Conservation (phyloP, 1,140 invertebrate genomes). For the Rhagoletis pomonella region DNA sequence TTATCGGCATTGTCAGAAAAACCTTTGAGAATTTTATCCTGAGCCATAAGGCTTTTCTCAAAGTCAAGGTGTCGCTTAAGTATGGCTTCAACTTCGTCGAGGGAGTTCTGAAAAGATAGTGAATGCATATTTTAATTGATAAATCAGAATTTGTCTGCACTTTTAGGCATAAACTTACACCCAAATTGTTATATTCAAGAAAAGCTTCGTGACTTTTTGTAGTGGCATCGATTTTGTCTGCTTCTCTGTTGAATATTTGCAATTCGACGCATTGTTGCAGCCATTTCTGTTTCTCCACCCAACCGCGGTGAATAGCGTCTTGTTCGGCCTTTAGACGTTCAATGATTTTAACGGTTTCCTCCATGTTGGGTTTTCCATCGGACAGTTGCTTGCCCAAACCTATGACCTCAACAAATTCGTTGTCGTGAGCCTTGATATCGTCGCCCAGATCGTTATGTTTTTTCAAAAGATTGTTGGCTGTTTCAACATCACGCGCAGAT, state of each 20-base stretch:
- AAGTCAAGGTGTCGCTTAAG: constrained; percentile 96
- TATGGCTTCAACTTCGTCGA: constrained; percentile 96
- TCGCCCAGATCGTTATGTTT: constrained; percentile 93
- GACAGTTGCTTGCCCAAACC: constrained; percentile 85
- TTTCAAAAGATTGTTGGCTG: constrained; percentile 92
- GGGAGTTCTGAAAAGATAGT: constrained; percentile 79
- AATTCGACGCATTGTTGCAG: constrained; percentile 90
- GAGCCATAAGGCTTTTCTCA: constrained; percentile 92
- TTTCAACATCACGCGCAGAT: constrained; percentile 89
- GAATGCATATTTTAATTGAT: constrained; percentile 56
- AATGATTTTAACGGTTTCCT: constrained; percentile 84
- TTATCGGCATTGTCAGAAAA: constrained; percentile 92
- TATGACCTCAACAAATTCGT: constrained; percentile 85
- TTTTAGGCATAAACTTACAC: constrained; percentile 78
- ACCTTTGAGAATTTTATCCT: constrained; percentile 92
- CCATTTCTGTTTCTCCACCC: constrained; percentile 89
- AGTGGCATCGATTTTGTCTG: constrained; percentile 96
- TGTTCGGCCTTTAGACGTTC: constrained; percentile 85
- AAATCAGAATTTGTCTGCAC: not conserved
- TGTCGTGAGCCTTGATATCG: constrained; percentile 89
- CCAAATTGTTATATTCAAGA: constrained; percentile 91
- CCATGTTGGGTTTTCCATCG: constrained; percentile 80
- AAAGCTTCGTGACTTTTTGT: constrained; percentile 95
- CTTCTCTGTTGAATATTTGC: constrained; percentile 95
- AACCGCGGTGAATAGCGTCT: constrained; percentile 83